A percentile compares a stretch with the other conserved stretches of the same genome.
Evolutionary conservation across 2,113 vertebrate genomes (phyloP).

Genomic region (Verasper variegatus): DNA sequence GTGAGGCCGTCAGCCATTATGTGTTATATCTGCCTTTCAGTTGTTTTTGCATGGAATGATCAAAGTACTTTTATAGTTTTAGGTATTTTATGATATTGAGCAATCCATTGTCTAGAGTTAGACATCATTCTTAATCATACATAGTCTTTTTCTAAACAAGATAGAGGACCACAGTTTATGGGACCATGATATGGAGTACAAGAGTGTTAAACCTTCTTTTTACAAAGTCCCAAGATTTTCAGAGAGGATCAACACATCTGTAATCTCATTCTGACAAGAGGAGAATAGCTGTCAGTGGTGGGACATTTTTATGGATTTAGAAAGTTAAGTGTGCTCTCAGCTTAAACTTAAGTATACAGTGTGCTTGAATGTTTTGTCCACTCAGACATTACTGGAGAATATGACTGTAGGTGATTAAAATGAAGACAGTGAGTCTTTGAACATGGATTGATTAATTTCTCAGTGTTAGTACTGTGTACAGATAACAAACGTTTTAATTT

Average conservation of each 20-base stretch:
- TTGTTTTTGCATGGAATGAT: constrained; percentile 59
- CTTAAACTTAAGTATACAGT: neutral
- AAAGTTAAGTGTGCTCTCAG: neutral
- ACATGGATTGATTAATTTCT: constrained; percentile 1
- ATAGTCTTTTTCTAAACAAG: neutral
- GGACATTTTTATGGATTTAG: neutral
- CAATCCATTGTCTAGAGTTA: constrained; percentile 26
- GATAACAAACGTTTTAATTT: constrained; percentile 32
- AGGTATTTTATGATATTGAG: constrained; percentile 19
- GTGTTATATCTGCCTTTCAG: constrained; percentile 39
- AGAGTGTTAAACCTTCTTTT: neutral
- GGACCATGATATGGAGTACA: constrained; percentile 1
- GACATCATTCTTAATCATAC: too few relatives aligned
- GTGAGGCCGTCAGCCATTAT: constrained; percentile 11
- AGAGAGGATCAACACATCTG: neutral
- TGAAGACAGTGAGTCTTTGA: constrained; percentile 22
- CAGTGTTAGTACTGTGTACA: constrained; percentile 24
- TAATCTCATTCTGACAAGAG: neutral
- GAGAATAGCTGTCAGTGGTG: neutral
- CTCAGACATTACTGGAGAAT: constrained; percentile 1
- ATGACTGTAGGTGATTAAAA: neutral
- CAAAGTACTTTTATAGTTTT: constrained; percentile 40
- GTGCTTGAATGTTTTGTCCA: constrained; percentile 26
- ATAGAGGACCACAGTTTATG: neutral
- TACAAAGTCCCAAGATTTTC: neutral